Evolutionary conservation across 2,113 vertebrate species (phyloP), one percentile per base, ranked within the genome.

Genomic region (Gobius niger): DNA sequence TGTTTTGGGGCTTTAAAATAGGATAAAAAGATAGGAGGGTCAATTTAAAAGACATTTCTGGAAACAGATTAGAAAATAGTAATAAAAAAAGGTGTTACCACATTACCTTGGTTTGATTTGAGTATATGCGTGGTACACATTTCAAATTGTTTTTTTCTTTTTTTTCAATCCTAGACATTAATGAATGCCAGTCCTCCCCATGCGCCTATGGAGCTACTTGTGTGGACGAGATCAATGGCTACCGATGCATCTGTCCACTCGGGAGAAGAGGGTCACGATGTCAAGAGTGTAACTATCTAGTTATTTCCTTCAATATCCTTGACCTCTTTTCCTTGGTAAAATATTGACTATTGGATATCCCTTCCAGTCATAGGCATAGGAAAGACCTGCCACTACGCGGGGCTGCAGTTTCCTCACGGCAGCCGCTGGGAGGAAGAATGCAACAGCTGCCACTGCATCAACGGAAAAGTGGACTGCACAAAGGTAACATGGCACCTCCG

Each of bases 181-280:
- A 98, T 3, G 97, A 99, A 87, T 99, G 97, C 85, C 97, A 98
- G 91, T 98, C 97, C 1, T 96, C 95, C 0, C 97, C 97, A 6
- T 99, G 97, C 63, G 94, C 95, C 12, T 98, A 97, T 0, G 97
- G 96, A 54, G 94, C 97, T 85, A 98, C 96, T 1, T 99, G 97
- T 19, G 93, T 98, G 84, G 97, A 98, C 14, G 94, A 98, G 90
- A 97, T 99, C 85, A 95, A 98, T 0, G 96, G 96, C 10, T 99
- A 95, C 67, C 93, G 93, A 65, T 98, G 97, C 73, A 92, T 91
- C 81, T 99, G 97, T 86, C 97, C 97, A 0, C 93, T 94, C 0
- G 96, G 97, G 15, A 92, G 96, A 84, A 87, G 94, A 0, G 96
- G 96, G 63, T 70, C 90, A 5, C 89, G 94, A 52, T 99, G 97